These are phyloP conservation scores for Psylliodes chrysocephalus DNA, from an alignment of 2,888 invertebrate species.

Conservation along the genomic window DNA sequence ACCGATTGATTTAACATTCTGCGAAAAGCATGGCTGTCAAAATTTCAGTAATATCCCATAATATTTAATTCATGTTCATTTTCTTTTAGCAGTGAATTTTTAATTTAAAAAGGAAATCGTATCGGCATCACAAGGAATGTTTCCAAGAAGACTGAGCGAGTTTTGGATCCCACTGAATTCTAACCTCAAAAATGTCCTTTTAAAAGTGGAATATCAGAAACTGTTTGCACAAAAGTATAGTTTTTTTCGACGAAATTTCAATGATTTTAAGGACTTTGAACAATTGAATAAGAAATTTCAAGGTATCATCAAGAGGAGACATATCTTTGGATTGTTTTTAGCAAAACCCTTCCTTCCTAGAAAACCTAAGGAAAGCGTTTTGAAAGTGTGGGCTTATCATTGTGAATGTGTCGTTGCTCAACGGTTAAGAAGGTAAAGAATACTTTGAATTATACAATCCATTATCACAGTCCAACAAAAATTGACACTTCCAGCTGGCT, in stretches of 20 bases:
- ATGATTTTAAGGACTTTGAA: conserved; percentile 43
- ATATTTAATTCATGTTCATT: conserved; percentile 26
- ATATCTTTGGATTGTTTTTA: conserved; percentile 38
- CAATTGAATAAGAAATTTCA: conserved; percentile 45
- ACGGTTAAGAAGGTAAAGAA: conserved; percentile 66
- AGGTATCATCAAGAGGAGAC: conserved; percentile 43
- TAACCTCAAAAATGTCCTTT: conserved; percentile 57
- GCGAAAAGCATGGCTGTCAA: conserved; percentile 35
- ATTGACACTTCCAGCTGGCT: too few species aligned
- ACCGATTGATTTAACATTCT: conserved; percentile 7
- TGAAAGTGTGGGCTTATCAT: conserved; percentile 68
- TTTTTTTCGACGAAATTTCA: conserved; percentile 49
- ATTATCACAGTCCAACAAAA: too few species aligned
- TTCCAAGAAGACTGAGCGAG: conserved; percentile 46
- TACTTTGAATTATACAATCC: background rate
- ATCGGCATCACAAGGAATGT: conserved; percentile 39
- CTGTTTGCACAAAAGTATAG: conserved; percentile 43
- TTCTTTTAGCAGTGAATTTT: background rate
- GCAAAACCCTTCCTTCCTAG: conserved; percentile 44
- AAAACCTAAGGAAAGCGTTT: conserved; percentile 65
- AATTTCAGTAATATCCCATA: conserved; percentile 38
- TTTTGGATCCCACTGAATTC: conserved; percentile 47
- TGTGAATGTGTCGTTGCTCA: conserved; percentile 71
- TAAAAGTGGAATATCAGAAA: conserved; percentile 42
- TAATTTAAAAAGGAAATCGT: background rate